A percentile compares a stretch with the other conserved stretches of the same genome.
Conservation (phyloP, 2,888 invertebrate species). For the Junonia oenone region DNA sequence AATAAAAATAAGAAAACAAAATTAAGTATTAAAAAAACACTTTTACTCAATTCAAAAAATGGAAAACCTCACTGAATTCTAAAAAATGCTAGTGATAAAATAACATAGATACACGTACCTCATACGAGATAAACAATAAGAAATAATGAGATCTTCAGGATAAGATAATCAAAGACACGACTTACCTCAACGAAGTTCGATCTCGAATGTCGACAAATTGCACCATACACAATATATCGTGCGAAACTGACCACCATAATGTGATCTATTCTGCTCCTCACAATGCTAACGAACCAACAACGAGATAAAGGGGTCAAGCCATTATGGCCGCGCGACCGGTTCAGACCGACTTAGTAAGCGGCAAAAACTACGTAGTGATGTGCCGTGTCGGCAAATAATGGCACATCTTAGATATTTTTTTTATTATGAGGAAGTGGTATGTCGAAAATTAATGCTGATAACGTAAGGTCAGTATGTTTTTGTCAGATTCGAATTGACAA, state of each 20-base stretch:
- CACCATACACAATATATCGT: conserved; percentile 23
- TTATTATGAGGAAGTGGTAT: neutral
- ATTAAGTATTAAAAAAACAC: too few relatives aligned
- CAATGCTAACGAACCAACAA: conserved; percentile 8
- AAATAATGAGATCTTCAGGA: neutral
- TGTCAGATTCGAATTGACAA: too few relatives aligned
- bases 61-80: too few relatives aligned
- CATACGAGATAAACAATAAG: neutral
- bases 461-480: neutral
- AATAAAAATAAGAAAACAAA: too few relatives aligned
- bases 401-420: neutral
- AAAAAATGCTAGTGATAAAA: too few relatives aligned
- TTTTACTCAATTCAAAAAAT: too few relatives aligned
- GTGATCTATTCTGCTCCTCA: conserved; percentile 25
- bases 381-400: neutral
- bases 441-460: neutral
- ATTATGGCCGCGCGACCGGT: conserved; percentile 29
- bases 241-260: conserved; percentile 22
- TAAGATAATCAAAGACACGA: conserved; percentile 32
- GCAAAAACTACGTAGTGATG: conserved; percentile 21
- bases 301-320: conserved; percentile 16
- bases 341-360: conserved; percentile 21
- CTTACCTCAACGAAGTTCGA: conserved; percentile 40
- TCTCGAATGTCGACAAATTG: conserved; percentile 31
- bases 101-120: neutral